These are phyloP conservation scores for Ochotona curzoniae DNA, from an alignment of 2,113 vertebrate species.

Conservation along the genomic window DNA sequence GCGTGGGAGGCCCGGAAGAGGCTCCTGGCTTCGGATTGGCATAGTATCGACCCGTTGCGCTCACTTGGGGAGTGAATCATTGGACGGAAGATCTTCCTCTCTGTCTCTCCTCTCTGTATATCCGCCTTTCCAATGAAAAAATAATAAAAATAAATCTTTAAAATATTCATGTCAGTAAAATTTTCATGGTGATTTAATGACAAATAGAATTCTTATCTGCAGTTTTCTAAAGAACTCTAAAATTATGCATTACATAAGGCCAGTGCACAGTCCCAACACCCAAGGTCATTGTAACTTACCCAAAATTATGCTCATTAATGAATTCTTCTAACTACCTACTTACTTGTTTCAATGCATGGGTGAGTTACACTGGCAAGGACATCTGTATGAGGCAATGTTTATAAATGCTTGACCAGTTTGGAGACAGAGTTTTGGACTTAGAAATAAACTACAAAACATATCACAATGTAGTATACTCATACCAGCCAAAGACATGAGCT, in stretches of 20 bases:
- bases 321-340: conserved; percentile 27
- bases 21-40: too few species aligned
- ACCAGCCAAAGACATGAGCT: not conserved
- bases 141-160: too few species aligned
- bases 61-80: too few species aligned
- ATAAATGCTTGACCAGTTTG: not conserved
- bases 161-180: not conserved
- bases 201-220: not conserved
- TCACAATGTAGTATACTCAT: conserved; percentile 23
- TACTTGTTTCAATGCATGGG: conserved; percentile 1
- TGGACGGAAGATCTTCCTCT: too few species aligned
- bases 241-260: not conserved
- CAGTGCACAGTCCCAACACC: not conserved
- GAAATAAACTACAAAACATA: conserved; percentile 28
- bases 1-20: too few species aligned
- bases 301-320: not conserved
- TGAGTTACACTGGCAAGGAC: not conserved
- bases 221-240: not conserved
- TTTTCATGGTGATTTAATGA: conserved; percentile 4
- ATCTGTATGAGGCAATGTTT: conserved; percentile 2
- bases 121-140: too few species aligned
- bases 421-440: not conserved
- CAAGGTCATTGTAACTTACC: not conserved
- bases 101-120: too few species aligned
- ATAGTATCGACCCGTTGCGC: too few species aligned